phyloP scores from a whole-genome alignment of 2,888 invertebrate species.

The Aspidapion aeneum region DNA sequence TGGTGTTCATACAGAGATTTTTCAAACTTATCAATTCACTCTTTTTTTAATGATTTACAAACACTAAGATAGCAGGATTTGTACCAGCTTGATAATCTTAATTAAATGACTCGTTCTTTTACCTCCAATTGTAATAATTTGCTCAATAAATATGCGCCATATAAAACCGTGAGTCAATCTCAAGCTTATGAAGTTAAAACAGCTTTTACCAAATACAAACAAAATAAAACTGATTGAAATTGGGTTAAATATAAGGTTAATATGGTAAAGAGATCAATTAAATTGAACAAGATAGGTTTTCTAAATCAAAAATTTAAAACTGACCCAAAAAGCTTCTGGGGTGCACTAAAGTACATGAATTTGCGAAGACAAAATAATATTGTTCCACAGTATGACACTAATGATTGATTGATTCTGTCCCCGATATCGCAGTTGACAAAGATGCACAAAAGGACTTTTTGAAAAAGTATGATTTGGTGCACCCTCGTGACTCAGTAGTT shows the following conservation, averaged over 20 bases:
- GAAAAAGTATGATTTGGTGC: no score
- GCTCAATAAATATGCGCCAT: neutral
- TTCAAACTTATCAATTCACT: neutral
- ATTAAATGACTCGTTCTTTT: neutral
- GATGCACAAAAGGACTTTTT: no score
- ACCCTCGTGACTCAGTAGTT: no score
- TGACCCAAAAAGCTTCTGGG: neutral
- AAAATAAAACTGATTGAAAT: neutral
- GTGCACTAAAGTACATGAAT: no score
- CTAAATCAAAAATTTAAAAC: neutral
- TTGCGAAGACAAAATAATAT: neutral
- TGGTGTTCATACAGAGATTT: neutral
- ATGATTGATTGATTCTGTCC: no score
- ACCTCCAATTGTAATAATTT: neutral
- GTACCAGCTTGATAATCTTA: neutral
- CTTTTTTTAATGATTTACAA: neutral
- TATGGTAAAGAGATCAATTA: neutral
- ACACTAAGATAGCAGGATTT: neutral
- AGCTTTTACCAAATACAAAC: neutral
- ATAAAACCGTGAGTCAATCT: neutral
- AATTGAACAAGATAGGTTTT: neutral
- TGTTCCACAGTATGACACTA: no score
- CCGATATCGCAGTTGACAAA: no score
- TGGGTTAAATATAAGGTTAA: neutral
- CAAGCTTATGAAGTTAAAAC: no score